Conservation (phyloP, 2,113 vertebrate genomes). For the Burhinus bistriatus region DNA sequence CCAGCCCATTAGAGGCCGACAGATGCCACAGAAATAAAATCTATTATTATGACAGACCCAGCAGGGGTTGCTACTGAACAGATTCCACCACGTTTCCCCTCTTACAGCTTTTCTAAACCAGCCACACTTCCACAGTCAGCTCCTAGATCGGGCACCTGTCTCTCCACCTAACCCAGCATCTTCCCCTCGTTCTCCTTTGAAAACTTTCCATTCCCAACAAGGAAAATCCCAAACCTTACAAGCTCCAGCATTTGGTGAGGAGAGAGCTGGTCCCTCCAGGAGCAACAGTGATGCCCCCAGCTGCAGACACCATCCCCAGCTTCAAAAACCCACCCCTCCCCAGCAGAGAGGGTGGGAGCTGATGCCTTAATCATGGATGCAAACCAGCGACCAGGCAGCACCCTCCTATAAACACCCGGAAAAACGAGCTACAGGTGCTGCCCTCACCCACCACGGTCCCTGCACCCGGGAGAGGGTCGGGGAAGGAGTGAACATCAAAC, state of each 20-base stretch:
- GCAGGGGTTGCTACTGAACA: constrained; percentile 23
- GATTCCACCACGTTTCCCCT: neutral
- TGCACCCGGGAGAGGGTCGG: neutral
- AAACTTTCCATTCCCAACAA: neutral
- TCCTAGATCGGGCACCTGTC: neutral
- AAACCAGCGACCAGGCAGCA: neutral
- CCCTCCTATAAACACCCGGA: neutral
- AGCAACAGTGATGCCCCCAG: neutral
- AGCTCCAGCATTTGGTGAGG: neutral
- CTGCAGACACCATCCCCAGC: neutral
- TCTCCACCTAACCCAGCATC: neutral
- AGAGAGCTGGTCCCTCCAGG: neutral
- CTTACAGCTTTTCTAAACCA: neutral
- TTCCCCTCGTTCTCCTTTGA: neutral
- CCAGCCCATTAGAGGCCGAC: neutral
- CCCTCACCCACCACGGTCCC: neutral
- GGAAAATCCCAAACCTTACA: neutral
- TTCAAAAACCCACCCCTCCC: neutral
- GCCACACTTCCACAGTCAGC: neutral
- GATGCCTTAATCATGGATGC: accelerated
- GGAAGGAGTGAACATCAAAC: neutral
- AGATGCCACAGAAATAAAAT: constrained; percentile 35
- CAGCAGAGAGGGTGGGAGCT: neutral
- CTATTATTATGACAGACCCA: constrained; percentile 32
- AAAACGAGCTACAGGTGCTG: neutral